Evolutionary conservation across 2,797 vertebrate species (phyloP).

Genomic region (Vireo griseus): DNA sequence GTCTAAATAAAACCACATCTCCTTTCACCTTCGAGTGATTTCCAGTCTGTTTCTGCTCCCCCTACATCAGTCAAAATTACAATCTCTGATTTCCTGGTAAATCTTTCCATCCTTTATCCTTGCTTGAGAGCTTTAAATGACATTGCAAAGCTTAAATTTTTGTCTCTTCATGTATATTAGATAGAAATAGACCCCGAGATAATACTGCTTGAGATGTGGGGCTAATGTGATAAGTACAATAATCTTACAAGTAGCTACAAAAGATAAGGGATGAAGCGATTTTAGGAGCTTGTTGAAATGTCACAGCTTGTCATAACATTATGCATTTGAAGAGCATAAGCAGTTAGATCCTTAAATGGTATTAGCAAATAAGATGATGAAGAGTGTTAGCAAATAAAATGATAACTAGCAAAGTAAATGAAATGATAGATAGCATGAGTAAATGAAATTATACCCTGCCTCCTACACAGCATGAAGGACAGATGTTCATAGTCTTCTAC

Average conservation of each 20-base stretch:
- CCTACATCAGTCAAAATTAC: neutral
- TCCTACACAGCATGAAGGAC: neutral
- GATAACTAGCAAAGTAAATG: neutral
- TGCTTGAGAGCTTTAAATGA: neutral
- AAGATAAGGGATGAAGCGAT: neutral
- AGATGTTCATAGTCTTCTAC: neutral
- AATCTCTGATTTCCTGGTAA: neutral
- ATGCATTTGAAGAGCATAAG: neutral
- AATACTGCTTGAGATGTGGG: neutral
- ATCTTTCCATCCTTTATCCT: neutral
- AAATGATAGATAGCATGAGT: neutral
- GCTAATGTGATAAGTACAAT: neutral
- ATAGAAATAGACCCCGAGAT: neutral
- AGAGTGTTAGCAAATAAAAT: neutral
- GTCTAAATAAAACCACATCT: neutral
- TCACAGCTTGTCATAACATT: neutral
- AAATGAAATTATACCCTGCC: neutral
- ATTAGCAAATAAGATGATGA: neutral
- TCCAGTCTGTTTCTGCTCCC: neutral
- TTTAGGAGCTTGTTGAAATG: neutral
- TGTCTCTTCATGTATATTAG: neutral
- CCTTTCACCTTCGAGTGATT: neutral
- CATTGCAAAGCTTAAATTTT: neutral
- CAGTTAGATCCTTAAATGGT: neutral
- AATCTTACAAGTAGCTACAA: neutral